Percentiles rank a stretch among this genome's conserved stretches.
phyloP scores from a whole-genome alignment of 2,797 vertebrate genomes.

The Falco peregrinus region DNA sequence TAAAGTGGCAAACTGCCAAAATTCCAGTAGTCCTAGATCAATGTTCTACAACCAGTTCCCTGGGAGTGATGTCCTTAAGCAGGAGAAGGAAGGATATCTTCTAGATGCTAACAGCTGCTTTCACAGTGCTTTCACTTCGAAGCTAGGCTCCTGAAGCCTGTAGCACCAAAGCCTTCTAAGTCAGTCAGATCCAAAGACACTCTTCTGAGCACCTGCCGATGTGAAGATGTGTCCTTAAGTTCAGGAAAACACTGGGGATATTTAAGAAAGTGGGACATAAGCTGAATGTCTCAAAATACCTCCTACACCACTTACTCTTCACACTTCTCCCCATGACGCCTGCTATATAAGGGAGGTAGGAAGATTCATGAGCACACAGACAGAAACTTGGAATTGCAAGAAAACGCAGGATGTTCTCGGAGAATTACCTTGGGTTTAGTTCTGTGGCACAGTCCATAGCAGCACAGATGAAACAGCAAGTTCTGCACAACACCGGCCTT shows the following conservation, averaged over 20 bases:
- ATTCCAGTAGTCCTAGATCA: neutral
- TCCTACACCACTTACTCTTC: neutral
- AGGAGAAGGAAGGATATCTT: neutral
- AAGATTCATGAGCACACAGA: neutral
- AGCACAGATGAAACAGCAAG: neutral
- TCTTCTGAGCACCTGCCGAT: neutral
- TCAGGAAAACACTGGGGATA: neutral
- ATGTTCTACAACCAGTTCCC: neutral
- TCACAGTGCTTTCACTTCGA: neutral
- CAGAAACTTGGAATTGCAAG: neutral
- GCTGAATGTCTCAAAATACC: neutral
- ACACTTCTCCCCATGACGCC: neutral
- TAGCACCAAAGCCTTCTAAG: neutral
- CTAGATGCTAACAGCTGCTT: neutral
- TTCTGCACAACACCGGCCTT: fast-evolving
- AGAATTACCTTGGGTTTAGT: neutral
- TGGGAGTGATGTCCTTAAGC: neutral
- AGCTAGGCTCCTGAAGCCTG: neutral
- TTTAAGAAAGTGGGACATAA: neutral
- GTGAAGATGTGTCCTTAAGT: neutral
- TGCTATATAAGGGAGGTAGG: neutral
- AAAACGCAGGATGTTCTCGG: neutral
- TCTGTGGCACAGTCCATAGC: neutral
- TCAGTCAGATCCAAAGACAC: neutral
- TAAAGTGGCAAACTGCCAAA: neutral